Percentiles rank a stretch among this genome's conserved stretches.
These are phyloP conservation scores for Temnothorax unifasciatus DNA, from an alignment of 2,888 invertebrate species.

Conservation along the genomic window DNA sequence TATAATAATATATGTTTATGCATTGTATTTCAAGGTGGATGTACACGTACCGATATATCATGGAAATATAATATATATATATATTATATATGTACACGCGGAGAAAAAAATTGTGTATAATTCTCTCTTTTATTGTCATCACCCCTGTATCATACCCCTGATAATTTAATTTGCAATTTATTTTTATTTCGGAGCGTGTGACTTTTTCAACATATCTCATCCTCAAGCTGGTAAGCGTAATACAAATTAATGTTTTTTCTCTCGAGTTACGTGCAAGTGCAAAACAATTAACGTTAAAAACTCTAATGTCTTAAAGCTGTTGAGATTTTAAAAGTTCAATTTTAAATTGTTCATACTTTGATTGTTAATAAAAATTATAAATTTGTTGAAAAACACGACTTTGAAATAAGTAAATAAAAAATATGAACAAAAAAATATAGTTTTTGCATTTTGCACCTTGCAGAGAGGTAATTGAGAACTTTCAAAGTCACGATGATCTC, in stretches of 20 bases:
- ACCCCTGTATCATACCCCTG: background rate
- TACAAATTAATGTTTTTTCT: background rate
- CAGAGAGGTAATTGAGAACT: background rate
- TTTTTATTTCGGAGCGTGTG: background rate
- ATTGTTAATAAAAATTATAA: background rate
- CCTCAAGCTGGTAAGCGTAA: background rate
- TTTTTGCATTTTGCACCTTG: conserved; percentile 11
- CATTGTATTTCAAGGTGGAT: conserved; percentile 81
- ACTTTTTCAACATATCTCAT: background rate
- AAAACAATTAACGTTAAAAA: background rate
- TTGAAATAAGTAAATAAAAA: background rate
- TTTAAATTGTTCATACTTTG: background rate
- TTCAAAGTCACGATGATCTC: conserved; percentile 35
- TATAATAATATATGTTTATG: conserved; percentile 74
- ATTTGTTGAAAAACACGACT: background rate
- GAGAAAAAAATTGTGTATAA: background rate
- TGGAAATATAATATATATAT: conserved; percentile 44
- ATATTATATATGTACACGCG: conserved; percentile 44
- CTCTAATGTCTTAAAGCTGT: background rate
- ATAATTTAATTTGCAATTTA: background rate
- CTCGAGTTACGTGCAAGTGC: background rate
- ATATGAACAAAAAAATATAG: background rate
- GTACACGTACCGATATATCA: conserved; percentile 78
- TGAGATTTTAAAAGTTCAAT: background rate
- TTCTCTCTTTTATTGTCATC: background rate